Evolutionary conservation across 1,140 invertebrate genomes (phyloP).

Genomic region (Drosophila prosaltans): DNA sequence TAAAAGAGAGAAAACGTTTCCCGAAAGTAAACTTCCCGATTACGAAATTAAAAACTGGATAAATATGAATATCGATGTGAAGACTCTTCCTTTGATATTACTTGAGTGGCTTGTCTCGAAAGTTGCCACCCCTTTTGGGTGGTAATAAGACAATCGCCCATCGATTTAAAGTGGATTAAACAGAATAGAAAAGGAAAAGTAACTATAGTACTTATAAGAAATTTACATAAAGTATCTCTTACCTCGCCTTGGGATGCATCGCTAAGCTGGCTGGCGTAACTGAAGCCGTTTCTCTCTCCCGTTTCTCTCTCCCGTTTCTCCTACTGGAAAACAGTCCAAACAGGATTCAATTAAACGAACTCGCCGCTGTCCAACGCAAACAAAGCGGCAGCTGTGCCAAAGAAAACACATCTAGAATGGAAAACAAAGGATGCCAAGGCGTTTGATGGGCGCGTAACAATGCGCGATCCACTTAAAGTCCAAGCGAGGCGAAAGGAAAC

Average conservation of each 20-base stretch:
- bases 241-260: slow-evolving; percentile 39
- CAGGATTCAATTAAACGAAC: slow-evolving; percentile 63
- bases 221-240: slow-evolving; percentile 68
- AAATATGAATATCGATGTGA: slow-evolving; percentile 9
- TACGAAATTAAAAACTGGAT: slow-evolving; percentile 8
- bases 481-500: slow-evolving; percentile 71
- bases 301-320: too few relatives aligned
- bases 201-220: slow-evolving; percentile 50
- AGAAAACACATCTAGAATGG: slow-evolving; percentile 5
- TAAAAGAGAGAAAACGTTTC: slow-evolving; percentile 16
- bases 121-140: slow-evolving; percentile 15
- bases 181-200: slow-evolving; percentile 32
- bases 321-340: slow-evolving; percentile 35
- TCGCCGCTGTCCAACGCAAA: slow-evolving; percentile 67
- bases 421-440: slow-evolving; percentile 68
- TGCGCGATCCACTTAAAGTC: slow-evolving; percentile 75
- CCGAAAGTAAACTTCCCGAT: slow-evolving; percentile 11
- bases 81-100: background rate
- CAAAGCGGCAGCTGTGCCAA: slow-evolving; percentile 66
- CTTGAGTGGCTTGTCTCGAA: background rate
- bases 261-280: slow-evolving; percentile 60
- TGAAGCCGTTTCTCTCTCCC: slow-evolving; percentile 53
- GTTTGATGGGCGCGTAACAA: slow-evolving; percentile 53
- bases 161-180: slow-evolving; percentile 75
- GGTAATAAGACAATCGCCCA: slow-evolving; percentile 30